A percentile compares a stretch with the other conserved stretches of the same genome.
Evolutionary conservation across 2,888 invertebrate genomes (phyloP).

Genomic region (Dryomyza anilis): DNA sequence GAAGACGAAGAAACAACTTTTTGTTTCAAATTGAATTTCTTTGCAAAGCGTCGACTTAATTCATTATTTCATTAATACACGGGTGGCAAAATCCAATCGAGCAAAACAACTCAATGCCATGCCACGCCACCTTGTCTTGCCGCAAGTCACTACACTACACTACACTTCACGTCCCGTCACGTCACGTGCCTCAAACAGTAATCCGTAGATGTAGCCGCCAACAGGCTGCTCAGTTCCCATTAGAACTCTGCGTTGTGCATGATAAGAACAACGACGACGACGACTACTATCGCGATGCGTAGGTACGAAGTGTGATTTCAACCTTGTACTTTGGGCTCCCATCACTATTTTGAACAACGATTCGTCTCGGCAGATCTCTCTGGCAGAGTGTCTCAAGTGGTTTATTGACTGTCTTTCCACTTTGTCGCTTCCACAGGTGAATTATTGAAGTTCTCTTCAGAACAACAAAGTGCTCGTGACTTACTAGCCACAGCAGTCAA

Average conservation of each 20-base stretch:
- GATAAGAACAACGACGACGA: not conserved
- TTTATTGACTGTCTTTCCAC: conserved; percentile 15
- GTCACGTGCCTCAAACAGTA: conserved; percentile 1
- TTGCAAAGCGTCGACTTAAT: conserved; percentile 5
- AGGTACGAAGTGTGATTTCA: not conserved
- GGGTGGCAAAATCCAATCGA: not conserved
- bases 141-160: not conserved
- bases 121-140: not conserved
- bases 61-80: conserved; percentile 4
- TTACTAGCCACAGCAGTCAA: too few relatives aligned
- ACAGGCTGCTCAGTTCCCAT: not conserved
- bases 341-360: not conserved
- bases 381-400: not conserved
- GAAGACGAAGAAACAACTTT: not conserved
- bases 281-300: not conserved
- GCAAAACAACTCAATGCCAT: too few relatives aligned
- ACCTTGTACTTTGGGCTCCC: not conserved
- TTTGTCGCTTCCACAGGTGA: conserved; percentile 8
- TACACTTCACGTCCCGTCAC: not conserved
- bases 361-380: not conserved
- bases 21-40: conserved; percentile 6
- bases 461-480: not conserved
- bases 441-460: not conserved
- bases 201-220: not conserved
- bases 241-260: not conserved